Evolutionary conservation across 2,888 invertebrate species (phyloP), one percentile per base, ranked within the genome.

Genomic region (Sinohyriopsis cumingii): DNA sequence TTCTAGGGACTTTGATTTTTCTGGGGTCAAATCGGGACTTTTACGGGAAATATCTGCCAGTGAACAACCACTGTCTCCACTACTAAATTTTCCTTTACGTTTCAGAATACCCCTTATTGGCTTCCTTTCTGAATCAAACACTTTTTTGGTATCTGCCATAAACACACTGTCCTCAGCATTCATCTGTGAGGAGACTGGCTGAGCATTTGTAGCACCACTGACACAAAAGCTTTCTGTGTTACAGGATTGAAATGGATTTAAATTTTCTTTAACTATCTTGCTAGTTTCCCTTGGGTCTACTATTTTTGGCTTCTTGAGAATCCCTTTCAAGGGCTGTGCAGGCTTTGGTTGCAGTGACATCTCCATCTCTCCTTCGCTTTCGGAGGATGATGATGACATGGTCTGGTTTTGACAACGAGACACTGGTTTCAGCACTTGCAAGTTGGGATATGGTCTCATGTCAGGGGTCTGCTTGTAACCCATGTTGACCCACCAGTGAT

Each of bases 401-500:
- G 78, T 71, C 67, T 76, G 81, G 69, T 80, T 77, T 33, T 72
- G 74, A n/a, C 71, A 73, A 56, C 67, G 70, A 54, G 77, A 67
- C 24, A 78, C 72, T 20, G 81, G 79, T 56, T 78, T 77, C 20
- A 78, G 71, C 61, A 79, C 74, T 64, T 78, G 78, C 9, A 82
- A 78, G 19, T 75, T 75, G 1, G 80, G 72, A 70, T 85, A 85
- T 5, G 81, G 81, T 55, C 76, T 75, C 25, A 80, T 80, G 61
- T 81, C 82, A 5, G 87, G 87, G 64, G 82, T 83, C 59, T 76
- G 71, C 22, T 77, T 78, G 75, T 84, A 84, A 55, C 87, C 87
- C 25, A 87, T 77, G 76, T 99, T 98, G 74, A 99, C 95, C 99
- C 99, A 99, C 95, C 96, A 95, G 91, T 99, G 96, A 61, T 94